Base-by-base conservation (phyloP, 2,888 invertebrate species). In the Acronicta leporina region DNA sequence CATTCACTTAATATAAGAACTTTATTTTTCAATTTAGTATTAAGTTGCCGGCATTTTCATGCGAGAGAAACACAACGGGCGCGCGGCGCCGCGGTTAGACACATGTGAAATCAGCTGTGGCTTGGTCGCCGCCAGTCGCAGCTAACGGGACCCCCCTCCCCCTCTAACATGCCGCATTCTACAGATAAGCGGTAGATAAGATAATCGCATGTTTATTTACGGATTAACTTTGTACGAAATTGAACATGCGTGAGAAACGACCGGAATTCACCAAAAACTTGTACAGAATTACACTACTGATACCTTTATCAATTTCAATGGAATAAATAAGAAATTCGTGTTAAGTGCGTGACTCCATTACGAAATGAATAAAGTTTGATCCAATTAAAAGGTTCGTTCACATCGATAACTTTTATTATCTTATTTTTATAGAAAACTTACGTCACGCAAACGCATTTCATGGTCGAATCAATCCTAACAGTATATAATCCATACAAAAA, bases 21-120 rank as follows among this genome's bases (percentile, higher is more conserved):
- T 73, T 68, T 60, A 69, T 62, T 52, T 64, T 75, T 67, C 70
- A 66, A 46, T 69, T 63, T 70, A 50, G 64, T 70, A 51, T 84
- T 79, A 85, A 77, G 80, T 85, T 82, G 77, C 87, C 92, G 92
- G 91, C 91, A 88, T 91, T 83, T 86, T 87, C 75, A 63, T 69
- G 75, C 44, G 67, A 62, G 63, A 60, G 56, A 68, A 73, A 77
- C 83, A 77, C 69, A 67, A 71, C 89, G 84, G 75, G 84, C 90
- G 88, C 86, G 79, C 89, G 79, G 71, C 77, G 64, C 77, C 80
- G 82, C 82, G 80, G 77, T 78, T 79, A 72, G 87, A 75, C 83
- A 89, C 90, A 90, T 92, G 92, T 93, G 93, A 94, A 93, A 92
- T 93, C 93, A 93, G 92, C 94, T 93, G 94, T 91, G 79, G 87